Evolutionary conservation across 2,888 invertebrate genomes (phyloP).

Genomic region (Dolichopus griseipennis): DNA sequence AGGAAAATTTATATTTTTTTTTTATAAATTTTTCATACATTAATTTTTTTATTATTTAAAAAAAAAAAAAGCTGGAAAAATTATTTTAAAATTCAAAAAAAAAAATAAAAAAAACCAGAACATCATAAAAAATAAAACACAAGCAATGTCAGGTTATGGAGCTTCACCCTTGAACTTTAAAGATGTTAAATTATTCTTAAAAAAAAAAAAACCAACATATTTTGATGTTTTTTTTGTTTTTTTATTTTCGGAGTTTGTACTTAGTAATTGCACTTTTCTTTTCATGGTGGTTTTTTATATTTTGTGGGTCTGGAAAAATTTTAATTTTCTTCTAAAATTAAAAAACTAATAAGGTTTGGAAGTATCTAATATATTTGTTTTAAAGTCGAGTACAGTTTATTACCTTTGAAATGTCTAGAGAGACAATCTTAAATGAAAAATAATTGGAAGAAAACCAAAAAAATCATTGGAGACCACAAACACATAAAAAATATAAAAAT

Average conservation of each 20-base stretch:
- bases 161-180: not conserved
- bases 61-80: not conserved
- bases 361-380: not conserved
- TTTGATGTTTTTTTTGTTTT: too few species aligned
- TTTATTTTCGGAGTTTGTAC: too few species aligned
- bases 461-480: not conserved
- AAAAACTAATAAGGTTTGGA: not conserved
- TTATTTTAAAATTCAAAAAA: not conserved
- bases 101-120: not conserved
- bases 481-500: too few species aligned
- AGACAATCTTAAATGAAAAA: not conserved
- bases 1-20: conserved; percentile 1
- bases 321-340: not conserved
- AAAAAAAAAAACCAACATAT: too few species aligned
- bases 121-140: not conserved
- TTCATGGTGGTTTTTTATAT: not conserved
- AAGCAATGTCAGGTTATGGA: not conserved
- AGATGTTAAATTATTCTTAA: not conserved
- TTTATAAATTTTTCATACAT: not conserved
- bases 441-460: not conserved
- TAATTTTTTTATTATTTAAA: too few species aligned
- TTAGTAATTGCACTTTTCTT: too few species aligned
- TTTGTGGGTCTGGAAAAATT: not conserved
- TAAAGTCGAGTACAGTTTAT: not conserved
- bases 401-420: not conserved